phyloP scores from a whole-genome alignment of 2,113 vertebrate genomes.

The Microtus pennsylvanicus region DNA sequence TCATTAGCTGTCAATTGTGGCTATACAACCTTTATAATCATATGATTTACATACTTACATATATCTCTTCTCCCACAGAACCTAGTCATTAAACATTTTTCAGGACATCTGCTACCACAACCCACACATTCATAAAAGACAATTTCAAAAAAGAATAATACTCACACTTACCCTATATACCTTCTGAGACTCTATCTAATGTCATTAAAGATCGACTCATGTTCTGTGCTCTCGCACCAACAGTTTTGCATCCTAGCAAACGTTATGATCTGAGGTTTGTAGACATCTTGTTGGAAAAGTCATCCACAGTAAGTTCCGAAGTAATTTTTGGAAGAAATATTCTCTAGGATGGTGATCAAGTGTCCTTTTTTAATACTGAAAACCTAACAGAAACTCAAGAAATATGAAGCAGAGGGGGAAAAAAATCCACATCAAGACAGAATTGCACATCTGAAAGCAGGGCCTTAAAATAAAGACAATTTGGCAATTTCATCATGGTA shows the following conservation, averaged over 20 bases:
- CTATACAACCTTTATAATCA: not conserved
- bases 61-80: constrained; percentile 2
- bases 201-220: not conserved
- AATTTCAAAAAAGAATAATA: not conserved
- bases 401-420: constrained; percentile 50
- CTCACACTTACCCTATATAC: not conserved
- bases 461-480: constrained; percentile 27
- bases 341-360: not conserved
- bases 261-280: not conserved
- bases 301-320: not conserved
- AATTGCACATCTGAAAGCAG: not conserved
- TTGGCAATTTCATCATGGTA: not conserved
- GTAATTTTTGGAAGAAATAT: not conserved
- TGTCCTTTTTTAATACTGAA: constrained; percentile 20
- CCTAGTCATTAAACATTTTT: constrained; percentile 21
- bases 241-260: not conserved
- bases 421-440: not conserved
- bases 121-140: not conserved
- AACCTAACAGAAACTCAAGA: constrained; percentile 47
- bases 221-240: not conserved
- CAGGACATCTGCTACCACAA: not conserved
- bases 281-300: not conserved
- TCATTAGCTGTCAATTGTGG: constrained; percentile 8
- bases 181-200: constrained; percentile 15
- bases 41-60: constrained; percentile 31